Conservation (phyloP, 2,888 invertebrate species). For the Mesorhabditis spiculigera region DNA sequence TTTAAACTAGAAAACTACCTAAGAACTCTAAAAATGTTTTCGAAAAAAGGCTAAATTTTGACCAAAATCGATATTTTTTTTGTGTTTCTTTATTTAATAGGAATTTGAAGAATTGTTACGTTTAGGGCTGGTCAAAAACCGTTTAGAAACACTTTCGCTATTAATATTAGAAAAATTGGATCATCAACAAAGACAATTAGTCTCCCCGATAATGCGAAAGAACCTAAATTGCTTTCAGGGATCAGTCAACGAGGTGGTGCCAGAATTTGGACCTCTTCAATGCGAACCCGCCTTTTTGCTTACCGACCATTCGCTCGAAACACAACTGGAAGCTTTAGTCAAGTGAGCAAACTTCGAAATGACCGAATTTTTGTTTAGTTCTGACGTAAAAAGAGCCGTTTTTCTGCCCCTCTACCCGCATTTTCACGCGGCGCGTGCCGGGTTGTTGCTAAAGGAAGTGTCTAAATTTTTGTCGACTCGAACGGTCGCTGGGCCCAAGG, state of each 20-base stretch:
- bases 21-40: too few species aligned
- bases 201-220: too few species aligned
- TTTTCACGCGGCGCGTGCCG: constrained; percentile 19
- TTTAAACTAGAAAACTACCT: too few species aligned
- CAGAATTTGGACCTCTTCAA: neutral
- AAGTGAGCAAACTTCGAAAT: neutral
- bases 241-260: neutral
- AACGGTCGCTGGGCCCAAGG: neutral
- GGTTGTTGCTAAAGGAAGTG: constrained; percentile 18
- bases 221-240: neutral
- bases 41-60: too few species aligned
- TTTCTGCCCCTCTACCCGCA: constrained; percentile 36
- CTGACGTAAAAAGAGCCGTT: constrained; percentile 7
- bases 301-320: neutral
- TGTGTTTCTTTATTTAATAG: too few species aligned
- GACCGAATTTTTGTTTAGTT: constrained; percentile 5
- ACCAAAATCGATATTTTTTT: too few species aligned
- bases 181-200: neutral
- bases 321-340: neutral
- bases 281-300: neutral
- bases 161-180: too few species aligned
- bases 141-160: too few species aligned
- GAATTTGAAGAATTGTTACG: too few species aligned
- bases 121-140: too few species aligned
- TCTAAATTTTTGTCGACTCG: constrained; percentile 12